Base-by-base conservation (phyloP, 1,140 invertebrate species). In the Apocrypta bakeri region DNA sequence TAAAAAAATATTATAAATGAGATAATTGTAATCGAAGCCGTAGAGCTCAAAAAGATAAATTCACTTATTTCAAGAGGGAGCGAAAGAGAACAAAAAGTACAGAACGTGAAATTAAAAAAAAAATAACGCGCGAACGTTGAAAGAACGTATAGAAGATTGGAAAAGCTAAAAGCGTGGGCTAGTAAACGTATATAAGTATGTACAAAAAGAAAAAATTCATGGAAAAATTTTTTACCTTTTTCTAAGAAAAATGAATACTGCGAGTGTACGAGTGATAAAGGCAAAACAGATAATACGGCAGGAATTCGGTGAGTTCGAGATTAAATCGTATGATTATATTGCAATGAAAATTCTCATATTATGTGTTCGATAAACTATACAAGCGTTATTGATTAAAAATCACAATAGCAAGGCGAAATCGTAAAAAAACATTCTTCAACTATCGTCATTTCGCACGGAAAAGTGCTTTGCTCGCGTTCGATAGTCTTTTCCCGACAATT, bases 161-260 rank as follows among this genome's bases (percentile, higher is more conserved):
- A 33, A 71, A 33, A 42, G 17, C n/a, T 8, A 72, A 72, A 72
- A 61, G 27, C n/a, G n/a, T 31, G 9, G 48, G 31, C n/a, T 64
- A 27, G 71, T 4, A 72, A 69, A 61, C 31, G 73, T 66, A 42
- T 63, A 69, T 81, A 71, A 25, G 31, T 17, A 64, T 25, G 21
- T 66, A n/a, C n/a, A 76, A 42, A 77, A 69, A 79, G 74, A 68
- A 84, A 72, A 79, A 56, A 74, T 37, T 40, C 24, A 7, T 48
- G 69, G 76, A 77, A 81, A 80, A 77, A 68, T 71, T 79, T 79
- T 79, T 80, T 80, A 79, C 77, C 77, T 71, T 79, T 79, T 79
- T 79, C 66, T 79, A 79, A 79, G 56, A 69, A 69, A 56, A 74
- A 48, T 14, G 72, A 69, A 29, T 74, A 56, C 56, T 27, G 56